Evolutionary conservation across 2,797 vertebrate species (phyloP).

Genomic region (Dendrocincla tyrannina): DNA sequence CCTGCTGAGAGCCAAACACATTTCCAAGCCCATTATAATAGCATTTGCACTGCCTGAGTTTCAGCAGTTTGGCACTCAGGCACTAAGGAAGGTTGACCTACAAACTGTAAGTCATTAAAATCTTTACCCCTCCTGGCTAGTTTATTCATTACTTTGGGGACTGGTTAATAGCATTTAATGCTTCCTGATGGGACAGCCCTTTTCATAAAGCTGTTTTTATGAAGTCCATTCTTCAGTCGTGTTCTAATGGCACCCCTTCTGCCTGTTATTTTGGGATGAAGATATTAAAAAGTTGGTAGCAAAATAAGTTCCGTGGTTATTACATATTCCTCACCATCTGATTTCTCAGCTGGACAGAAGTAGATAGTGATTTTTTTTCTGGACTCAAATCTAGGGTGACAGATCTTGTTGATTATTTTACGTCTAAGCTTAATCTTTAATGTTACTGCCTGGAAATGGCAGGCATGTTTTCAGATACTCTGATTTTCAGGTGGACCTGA

Average conservation of each 20-base stretch:
- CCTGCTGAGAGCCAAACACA: slow-evolving; percentile 3
- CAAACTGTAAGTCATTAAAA: slow-evolving; percentile 50
- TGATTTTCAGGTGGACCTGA: background rate
- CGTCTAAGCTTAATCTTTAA: background rate
- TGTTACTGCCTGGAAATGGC: background rate
- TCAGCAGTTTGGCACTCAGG: slow-evolving; percentile 6
- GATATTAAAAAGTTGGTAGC: slow-evolving; percentile 33
- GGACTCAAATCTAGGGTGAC: background rate
- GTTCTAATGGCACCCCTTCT: background rate
- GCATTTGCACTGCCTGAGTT: background rate
- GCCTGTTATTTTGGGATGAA: slow-evolving; percentile 18
- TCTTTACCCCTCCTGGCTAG: slow-evolving; percentile 17
- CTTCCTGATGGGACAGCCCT: slow-evolving; percentile 3
- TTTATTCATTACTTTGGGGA: slow-evolving; percentile 7
- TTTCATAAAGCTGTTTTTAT: slow-evolving; percentile 46
- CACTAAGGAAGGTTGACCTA: slow-evolving; percentile 38
- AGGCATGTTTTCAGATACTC: background rate
- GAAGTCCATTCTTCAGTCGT: slow-evolving; percentile 45
- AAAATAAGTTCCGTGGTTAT: background rate
- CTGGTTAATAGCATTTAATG: slow-evolving; percentile 29
- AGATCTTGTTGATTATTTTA: background rate
- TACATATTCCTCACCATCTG: background rate
- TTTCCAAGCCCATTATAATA: background rate
- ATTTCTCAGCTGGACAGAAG: background rate
- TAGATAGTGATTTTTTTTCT: background rate